Evolutionary conservation across 2,888 invertebrate species (phyloP), one percentile per base, ranked within the genome.

Genomic region (Pachydiplax longipennis): DNA sequence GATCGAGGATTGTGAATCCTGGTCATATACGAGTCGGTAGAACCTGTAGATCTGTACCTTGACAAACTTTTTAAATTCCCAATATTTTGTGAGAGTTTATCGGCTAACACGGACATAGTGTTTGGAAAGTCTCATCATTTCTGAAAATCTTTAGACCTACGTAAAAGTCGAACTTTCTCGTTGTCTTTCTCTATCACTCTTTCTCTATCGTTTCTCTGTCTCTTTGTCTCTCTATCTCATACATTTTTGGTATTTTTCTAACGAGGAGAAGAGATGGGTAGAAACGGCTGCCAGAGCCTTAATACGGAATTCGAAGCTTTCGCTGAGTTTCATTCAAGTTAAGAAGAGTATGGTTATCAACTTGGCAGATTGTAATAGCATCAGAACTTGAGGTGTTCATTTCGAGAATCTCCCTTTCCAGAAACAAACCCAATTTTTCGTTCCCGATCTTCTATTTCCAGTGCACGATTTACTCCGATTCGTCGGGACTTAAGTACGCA

Each of bases 81-180:
- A 61, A 61, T 87, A 87, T 58, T 65, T 37, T 87, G 87, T 87
- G 87, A 22, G 87, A 87, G 87, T 61, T 37, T 87, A 61, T 61
- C 87, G 87, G 87, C 87, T 65, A n/a, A 87, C 87, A 37, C 18
- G 44, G 83, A 58, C 83, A 58, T 58, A 18, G 35, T 35, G 83
- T 83, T 83, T 61, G 31, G 31, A 73, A 40, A 37, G 61, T 87
- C 61, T 31, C 73, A 73, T 73, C 73, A 25, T 73, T 25, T 73
- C 13, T 31, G 2, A 31, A 10, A 65, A 22, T 65, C 65, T 65
- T 65, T 65, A 65, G 8, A 65, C 65, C 2, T 1, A n/a, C 22
- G 22, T n/a, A n/a, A n/a, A 61, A 22, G 22, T 61, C 61, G 25
- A 53, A 4, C 31, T 73, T 73, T 8, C 73, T 73, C 10, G 22